Percentiles rank a stretch among this genome's conserved stretches.
phyloP scores from a whole-genome alignment of 2,888 invertebrate genomes.

The Brenthis hecate region DNA sequence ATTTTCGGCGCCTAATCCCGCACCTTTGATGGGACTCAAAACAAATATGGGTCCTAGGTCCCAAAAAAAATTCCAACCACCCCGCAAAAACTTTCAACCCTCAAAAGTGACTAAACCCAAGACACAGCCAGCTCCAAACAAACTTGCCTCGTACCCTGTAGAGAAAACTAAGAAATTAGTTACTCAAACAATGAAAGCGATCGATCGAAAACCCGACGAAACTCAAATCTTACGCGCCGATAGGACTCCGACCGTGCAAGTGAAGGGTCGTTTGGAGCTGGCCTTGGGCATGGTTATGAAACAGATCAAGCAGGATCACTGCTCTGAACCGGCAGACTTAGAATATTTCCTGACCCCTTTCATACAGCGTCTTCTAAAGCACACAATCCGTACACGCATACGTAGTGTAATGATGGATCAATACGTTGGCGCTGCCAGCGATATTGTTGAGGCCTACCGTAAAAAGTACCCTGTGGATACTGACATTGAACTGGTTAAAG shows the following conservation, averaged over 20 bases:
- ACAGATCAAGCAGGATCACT: conserved; percentile 49
- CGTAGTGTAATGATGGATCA: conserved; percentile 57
- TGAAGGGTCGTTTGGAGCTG: conserved; percentile 66
- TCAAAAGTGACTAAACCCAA: conserved; percentile 52
- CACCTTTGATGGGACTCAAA: conserved; percentile 40
- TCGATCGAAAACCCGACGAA: conserved; percentile 17
- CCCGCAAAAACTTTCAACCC: conserved; percentile 47
- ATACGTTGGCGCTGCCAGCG: conserved; percentile 47
- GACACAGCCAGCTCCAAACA: conserved; percentile 44
- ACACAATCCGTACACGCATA: conserved; percentile 61
- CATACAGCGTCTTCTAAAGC: conserved; percentile 55
- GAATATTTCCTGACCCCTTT: conserved; percentile 37
- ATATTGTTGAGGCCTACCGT: conserved; percentile 56
- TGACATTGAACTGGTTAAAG: conserved; percentile 56
- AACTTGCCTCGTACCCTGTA: conserved; percentile 43
- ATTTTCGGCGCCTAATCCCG: conserved; percentile 1
- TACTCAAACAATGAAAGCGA: conserved; percentile 15
- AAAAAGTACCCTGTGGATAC: conserved; percentile 50
- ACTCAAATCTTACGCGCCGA: conserved; percentile 48
- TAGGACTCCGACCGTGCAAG: conserved; percentile 50
- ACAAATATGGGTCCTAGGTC: conserved; percentile 42
- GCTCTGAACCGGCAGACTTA: conserved; percentile 30
- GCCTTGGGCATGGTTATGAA: conserved; percentile 63
- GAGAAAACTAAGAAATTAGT: conserved; percentile 33
- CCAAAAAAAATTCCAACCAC: conserved; percentile 34